These are phyloP conservation scores for Mungos mungo DNA, from an alignment of 2,113 vertebrate species.

Conservation along the genomic window DNA sequence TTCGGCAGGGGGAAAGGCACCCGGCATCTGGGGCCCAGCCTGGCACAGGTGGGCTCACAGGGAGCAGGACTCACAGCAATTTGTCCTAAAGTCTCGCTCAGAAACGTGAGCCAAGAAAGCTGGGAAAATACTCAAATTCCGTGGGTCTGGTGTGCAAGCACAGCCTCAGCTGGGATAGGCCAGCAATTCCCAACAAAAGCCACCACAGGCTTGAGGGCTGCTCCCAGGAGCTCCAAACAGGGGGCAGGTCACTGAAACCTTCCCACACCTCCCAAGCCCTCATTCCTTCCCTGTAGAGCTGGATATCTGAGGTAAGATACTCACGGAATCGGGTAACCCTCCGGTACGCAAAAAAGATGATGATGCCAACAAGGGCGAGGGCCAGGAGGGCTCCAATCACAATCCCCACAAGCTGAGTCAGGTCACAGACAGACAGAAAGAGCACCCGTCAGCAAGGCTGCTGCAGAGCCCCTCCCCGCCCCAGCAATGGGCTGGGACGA, in stretches of 20 bases:
- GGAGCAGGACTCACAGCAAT: neutral
- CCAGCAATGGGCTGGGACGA: neutral
- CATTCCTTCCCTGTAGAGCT: too few relatives aligned
- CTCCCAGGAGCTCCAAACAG: neutral
- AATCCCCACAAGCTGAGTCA: slow-evolving; percentile 87
- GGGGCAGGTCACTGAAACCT: neutral
- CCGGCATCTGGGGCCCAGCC: rapidly evolving
- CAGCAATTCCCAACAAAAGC: neutral
- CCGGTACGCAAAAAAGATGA: slow-evolving; percentile 87
- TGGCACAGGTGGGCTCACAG: neutral
- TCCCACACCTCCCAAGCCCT: neutral
- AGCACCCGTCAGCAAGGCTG: neutral
- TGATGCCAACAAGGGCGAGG: slow-evolving; percentile 81
- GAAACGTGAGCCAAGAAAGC: neutral
- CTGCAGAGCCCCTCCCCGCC: neutral
- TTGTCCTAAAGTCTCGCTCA: neutral
- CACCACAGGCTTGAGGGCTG: neutral
- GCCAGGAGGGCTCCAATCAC: slow-evolving; percentile 86
- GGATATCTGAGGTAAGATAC: slow-evolving; percentile 65
- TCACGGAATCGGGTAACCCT: slow-evolving; percentile 88
- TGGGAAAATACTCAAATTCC: neutral
- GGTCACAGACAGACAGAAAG: neutral
- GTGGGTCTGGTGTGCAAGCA: rapidly evolving
- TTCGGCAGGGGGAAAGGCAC: neutral
- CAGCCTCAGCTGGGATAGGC: neutral